These are phyloP conservation scores for Xestoiulus laeticollis DNA, from an alignment of 2,888 invertebrate genomes.

Conservation along the genomic window DNA sequence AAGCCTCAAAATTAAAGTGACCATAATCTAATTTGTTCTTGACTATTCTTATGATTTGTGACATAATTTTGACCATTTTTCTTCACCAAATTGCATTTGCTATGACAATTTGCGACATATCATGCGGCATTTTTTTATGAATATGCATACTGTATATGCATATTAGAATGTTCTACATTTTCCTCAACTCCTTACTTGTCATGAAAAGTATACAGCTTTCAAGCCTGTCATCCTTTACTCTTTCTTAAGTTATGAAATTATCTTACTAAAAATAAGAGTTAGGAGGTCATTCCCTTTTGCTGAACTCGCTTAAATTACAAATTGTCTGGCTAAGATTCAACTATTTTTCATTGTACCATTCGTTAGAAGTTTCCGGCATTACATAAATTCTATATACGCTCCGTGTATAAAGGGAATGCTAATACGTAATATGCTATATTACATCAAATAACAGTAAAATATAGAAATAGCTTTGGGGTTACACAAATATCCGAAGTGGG, in stretches of 20 bases:
- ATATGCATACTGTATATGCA: too few relatives aligned
- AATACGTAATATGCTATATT: too few relatives aligned
- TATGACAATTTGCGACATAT: neutral
- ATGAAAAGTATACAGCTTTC: neutral
- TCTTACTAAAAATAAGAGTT: conserved; percentile 27
- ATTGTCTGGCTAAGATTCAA: conserved; percentile 19
- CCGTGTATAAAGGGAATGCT: too few relatives aligned
- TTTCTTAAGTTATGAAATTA: neutral
- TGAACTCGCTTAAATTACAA: neutral
- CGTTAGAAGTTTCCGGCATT: neutral
- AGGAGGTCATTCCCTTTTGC: neutral
- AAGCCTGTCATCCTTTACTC: conserved; percentile 12
- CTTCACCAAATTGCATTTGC: neutral
- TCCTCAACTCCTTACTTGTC: neutral
- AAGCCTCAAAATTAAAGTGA: neutral
- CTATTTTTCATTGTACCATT: neutral
- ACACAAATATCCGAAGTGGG: too few relatives aligned
- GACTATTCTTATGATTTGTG: neutral
- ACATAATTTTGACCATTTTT: neutral
- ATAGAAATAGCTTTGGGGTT: too few relatives aligned
- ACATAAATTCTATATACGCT: neutral
- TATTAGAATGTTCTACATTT: neutral
- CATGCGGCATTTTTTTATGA: neutral
- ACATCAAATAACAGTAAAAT: too few relatives aligned
- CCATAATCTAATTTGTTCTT: neutral